Evolutionary conservation across 1,140 invertebrate species (phyloP).

Genomic region (Campoletis sonorensis): DNA sequence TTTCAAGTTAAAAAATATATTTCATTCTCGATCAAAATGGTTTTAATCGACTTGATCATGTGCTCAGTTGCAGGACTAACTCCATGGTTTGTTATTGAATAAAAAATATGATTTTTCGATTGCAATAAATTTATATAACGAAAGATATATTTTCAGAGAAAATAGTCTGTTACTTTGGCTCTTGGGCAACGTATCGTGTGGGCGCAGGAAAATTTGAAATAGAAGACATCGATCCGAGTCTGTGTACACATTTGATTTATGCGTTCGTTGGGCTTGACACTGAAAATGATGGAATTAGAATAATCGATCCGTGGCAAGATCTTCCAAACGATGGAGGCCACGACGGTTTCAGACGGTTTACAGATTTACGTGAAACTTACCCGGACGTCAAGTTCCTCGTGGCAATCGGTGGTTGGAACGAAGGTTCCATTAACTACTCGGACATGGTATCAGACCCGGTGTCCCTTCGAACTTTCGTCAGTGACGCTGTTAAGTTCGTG

Average conservation of each 20-base stretch:
- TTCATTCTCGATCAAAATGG: no score
- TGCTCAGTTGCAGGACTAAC: no score
- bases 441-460: constrained; percentile 75
- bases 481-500: constrained; percentile 79
- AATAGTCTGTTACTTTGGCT: constrained; percentile 81
- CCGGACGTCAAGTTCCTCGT: constrained; percentile 82
- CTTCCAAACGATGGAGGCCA: constrained; percentile 72
- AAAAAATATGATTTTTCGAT: not conserved
- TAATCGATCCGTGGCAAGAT: constrained; percentile 81
- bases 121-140: not conserved
- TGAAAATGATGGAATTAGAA: constrained; percentile 63
- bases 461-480: constrained; percentile 79
- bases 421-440: constrained; percentile 81
- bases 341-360: constrained; percentile 74
- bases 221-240: constrained; percentile 80
- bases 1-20: no score
- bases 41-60: no score
- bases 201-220: constrained; percentile 82
- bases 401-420: constrained; percentile 87
- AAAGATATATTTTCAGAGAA: constrained; percentile 68
- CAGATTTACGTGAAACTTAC: constrained; percentile 78
- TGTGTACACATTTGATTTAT: constrained; percentile 86
- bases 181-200: constrained; percentile 82
- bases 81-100: no score
- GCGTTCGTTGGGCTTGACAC: constrained; percentile 80